Conservation (phyloP, 2,888 invertebrate species). For the Phlogophora meticulosa region DNA sequence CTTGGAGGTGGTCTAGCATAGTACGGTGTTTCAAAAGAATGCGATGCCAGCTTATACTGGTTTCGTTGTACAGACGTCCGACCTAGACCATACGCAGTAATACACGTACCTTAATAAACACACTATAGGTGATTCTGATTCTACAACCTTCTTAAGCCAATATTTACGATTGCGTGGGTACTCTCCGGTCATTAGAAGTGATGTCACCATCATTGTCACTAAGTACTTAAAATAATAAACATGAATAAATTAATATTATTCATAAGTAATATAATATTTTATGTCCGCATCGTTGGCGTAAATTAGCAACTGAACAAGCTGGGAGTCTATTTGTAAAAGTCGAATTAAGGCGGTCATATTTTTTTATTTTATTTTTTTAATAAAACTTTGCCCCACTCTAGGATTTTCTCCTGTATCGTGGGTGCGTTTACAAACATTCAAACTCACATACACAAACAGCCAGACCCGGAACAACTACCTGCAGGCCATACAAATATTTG, state of each 20-base stretch:
- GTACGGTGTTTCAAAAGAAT: no score
- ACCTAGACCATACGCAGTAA: neutral
- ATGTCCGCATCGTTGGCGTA: neutral
- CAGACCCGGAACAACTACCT: no score
- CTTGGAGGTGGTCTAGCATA: no score
- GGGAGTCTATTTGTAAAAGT: neutral
- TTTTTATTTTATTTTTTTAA: no score
- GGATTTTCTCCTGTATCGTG: no score
- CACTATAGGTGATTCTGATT: slow-evolving; percentile 3
- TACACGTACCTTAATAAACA: neutral
- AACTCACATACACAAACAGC: no score
- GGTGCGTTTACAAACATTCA: no score
- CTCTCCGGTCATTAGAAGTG: neutral
- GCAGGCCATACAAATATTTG: no score
- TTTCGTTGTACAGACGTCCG: no score
- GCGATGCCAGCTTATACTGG: no score
- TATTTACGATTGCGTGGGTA: slow-evolving; percentile 18
- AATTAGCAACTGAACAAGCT: neutral
- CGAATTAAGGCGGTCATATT: neutral
- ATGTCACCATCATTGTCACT: slow-evolving; percentile 17
- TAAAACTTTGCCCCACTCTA: no score
- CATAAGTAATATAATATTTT: neutral
- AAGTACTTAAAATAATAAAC: neutral
- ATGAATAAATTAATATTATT: slow-evolving; percentile 13
- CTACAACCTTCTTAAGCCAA: slow-evolving; percentile 12